phyloP scores from a whole-genome alignment of 2,797 vertebrate species.

The Tragopan temminckii region DNA sequence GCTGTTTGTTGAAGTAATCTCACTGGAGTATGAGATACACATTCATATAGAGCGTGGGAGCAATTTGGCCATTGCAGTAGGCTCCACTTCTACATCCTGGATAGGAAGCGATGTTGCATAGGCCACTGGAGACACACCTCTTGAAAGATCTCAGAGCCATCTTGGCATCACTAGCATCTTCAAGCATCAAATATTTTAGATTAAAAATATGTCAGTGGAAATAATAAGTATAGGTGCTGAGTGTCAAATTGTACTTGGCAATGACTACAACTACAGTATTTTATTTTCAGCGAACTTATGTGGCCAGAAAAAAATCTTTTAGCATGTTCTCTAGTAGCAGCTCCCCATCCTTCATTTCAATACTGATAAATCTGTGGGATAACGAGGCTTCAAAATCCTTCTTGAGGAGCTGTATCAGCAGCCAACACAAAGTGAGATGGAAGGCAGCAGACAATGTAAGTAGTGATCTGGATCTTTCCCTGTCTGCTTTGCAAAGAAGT shows the following conservation, averaged over 20 bases:
- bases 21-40: background rate
- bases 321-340: background rate
- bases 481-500: background rate
- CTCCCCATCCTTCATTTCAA: conserved; percentile 3
- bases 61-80: background rate
- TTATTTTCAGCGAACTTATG: background rate
- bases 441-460: background rate
- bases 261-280: background rate
- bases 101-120: background rate
- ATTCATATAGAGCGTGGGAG: background rate
- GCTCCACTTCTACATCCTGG: background rate
- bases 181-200: background rate
- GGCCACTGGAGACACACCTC: background rate
- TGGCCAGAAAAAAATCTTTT: background rate
- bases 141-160: background rate
- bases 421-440: background rate
- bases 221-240: background rate
- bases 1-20: background rate
- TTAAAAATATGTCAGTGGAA: background rate
- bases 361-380: background rate
- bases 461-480: background rate
- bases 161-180: background rate
- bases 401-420: background rate
- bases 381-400: conserved; percentile 9
- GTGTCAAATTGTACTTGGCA: background rate